Conservation (phyloP, 2,888 invertebrate genomes). For the Xylota sylvarum region DNA sequence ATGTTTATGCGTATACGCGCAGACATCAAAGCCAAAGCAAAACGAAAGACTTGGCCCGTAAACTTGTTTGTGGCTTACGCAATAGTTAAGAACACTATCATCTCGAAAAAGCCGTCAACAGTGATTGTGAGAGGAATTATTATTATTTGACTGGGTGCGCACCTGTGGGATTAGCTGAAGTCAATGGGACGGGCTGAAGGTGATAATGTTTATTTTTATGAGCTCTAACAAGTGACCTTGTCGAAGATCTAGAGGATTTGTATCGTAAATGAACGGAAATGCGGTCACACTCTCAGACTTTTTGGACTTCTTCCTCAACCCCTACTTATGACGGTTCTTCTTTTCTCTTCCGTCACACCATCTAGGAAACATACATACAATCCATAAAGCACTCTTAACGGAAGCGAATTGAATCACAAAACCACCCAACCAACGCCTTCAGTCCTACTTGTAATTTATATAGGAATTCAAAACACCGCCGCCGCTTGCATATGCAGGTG, state of each 20-base stretch:
- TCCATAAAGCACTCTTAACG: slow-evolving; percentile 25
- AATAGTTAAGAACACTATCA: slow-evolving; percentile 8
- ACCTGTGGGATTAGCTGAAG: neutral
- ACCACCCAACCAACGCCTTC: slow-evolving; percentile 33
- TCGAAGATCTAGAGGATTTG: neutral
- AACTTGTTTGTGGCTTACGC: slow-evolving; percentile 29
- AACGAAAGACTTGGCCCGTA: slow-evolving; percentile 7
- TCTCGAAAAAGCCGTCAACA: neutral
- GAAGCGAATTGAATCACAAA: slow-evolving; percentile 30
- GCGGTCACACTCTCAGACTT: neutral
- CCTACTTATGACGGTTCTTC: neutral
- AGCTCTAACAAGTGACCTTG: neutral
- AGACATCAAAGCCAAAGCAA: neutral
- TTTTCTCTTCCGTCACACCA: slow-evolving; percentile 5
- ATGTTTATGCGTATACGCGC: slow-evolving; percentile 2
- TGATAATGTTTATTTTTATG: neutral
- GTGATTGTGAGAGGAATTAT: neutral
- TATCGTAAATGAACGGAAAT: neutral
- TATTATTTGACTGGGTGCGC: neutral
- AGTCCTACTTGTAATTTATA: slow-evolving; percentile 7
- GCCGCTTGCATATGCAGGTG: slow-evolving; percentile 28
- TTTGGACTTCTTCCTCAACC: neutral
- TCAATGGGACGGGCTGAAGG: neutral
- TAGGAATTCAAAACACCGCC: slow-evolving; percentile 4
- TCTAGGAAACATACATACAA: slow-evolving; percentile 7